A percentile compares a stretch with the other conserved stretches of the same genome.
Conservation (phyloP, 2,113 vertebrate genomes). For the Elgaria multicarinata region DNA sequence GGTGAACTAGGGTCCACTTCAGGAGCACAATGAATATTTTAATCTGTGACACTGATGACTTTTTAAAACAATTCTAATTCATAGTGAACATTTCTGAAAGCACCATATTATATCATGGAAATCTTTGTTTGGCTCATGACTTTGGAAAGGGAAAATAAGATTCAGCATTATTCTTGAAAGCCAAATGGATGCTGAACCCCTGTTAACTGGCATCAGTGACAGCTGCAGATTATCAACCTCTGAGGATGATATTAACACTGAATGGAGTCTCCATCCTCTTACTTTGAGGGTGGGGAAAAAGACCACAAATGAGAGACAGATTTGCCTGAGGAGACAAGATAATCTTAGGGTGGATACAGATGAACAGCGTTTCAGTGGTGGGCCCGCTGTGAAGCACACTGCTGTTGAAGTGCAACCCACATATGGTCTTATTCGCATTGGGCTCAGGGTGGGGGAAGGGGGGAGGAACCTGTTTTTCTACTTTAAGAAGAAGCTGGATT, state of each 20-base stretch:
- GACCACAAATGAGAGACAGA: too few relatives aligned
- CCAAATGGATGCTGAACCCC: not conserved
- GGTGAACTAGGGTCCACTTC: not conserved
- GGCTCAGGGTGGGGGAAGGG: too few relatives aligned
- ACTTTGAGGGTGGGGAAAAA: not conserved
- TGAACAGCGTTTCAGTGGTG: not conserved
- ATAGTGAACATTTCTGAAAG: not conserved
- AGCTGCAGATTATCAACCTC: not conserved
- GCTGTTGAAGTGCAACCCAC: not conserved
- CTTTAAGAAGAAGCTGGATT: too few relatives aligned
- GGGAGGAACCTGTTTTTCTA: not conserved
- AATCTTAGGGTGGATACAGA: not conserved
- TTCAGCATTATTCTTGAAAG: not conserved
- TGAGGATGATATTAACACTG: not conserved
- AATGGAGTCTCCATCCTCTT: not conserved
- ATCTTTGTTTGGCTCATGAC: not conserved
- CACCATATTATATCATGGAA: not conserved
- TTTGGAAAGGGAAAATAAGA: not conserved
- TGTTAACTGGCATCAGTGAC: not conserved
- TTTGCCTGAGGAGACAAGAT: not conserved
- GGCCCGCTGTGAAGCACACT: not conserved
- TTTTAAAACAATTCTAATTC: not conserved
- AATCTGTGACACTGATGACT: not conserved
- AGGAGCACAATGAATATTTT: not conserved
- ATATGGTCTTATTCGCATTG: not conserved